Percentiles rank a stretch among this genome's conserved stretches.
These are phyloP conservation scores for Uromys caudimaculatus DNA, from an alignment of 2,797 vertebrate species.

Conservation along the genomic window DNA sequence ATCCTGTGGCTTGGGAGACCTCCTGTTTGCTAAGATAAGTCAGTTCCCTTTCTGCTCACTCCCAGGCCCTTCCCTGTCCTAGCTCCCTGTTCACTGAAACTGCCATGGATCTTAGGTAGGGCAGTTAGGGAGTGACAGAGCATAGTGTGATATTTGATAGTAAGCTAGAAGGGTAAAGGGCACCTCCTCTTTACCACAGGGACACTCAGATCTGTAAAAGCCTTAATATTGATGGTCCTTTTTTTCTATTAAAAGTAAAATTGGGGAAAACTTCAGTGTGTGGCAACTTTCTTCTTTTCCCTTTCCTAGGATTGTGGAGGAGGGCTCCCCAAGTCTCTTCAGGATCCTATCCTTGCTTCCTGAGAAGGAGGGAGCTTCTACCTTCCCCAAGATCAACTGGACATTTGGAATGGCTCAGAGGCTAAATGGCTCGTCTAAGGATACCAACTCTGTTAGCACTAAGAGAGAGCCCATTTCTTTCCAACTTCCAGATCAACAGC, in stretches of 20 bases:
- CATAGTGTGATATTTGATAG: neutral
- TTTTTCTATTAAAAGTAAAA: neutral
- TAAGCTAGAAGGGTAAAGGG: neutral
- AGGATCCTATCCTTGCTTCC: neutral
- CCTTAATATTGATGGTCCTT: neutral
- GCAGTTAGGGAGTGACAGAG: neutral
- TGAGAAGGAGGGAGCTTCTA: neutral
- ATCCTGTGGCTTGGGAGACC: conserved; percentile 4
- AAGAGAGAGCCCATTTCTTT: neutral
- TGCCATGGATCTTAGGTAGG: neutral
- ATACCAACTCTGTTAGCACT: neutral
- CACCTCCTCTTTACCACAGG: neutral
- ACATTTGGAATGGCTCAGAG: neutral
- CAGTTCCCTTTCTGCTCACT: conserved; percentile 1
- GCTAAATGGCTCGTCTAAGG: neutral
- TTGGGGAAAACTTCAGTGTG: neutral
- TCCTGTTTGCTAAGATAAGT: neutral
- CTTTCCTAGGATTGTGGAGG: neutral
- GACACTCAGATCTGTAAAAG: neutral
- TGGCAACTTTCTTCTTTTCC: neutral
- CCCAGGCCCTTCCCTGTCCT: neutral
- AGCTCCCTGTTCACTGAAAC: neutral
- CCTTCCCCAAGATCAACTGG: accelerated
- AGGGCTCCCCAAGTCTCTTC: neutral
- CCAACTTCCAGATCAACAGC: neutral